Percentiles rank a stretch among this genome's conserved stretches.
phyloP scores from a whole-genome alignment of 2,888 invertebrate genomes.

The Hymenopus coronatus region DNA sequence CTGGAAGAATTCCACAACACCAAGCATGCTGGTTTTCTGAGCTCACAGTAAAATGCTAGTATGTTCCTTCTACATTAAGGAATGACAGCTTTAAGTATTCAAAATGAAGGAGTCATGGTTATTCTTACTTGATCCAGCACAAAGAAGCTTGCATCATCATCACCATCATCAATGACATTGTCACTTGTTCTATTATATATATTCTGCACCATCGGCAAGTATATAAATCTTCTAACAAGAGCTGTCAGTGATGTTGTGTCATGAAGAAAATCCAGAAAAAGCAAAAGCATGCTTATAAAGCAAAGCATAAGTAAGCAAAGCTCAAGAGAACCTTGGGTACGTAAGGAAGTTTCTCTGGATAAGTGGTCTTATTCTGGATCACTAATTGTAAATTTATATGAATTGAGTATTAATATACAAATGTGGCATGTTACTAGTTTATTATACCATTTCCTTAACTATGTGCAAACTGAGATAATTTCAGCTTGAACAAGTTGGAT shows the following conservation, averaged over 20 bases:
- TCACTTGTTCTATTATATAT: neutral
- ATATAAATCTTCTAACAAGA: neutral
- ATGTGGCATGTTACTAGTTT: neutral
- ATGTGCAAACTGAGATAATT: neutral
- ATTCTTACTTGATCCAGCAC: neutral
- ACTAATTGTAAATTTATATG: neutral
- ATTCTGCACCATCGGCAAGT: neutral
- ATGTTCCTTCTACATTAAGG: neutral
- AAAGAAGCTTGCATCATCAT: neutral
- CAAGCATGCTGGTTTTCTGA: constrained; percentile 23
- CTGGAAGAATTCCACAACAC: constrained; percentile 18
- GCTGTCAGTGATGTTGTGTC: neutral
- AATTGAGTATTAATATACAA: neutral
- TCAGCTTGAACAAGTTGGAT: neutral
- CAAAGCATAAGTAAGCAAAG: neutral
- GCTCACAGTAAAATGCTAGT: neutral
- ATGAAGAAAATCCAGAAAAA: neutral
- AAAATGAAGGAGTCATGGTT: neutral
- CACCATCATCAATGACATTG: neutral
- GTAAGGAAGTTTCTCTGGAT: neutral
- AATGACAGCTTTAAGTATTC: neutral
- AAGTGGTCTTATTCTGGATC: neutral
- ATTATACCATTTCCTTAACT: neutral
- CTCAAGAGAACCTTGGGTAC: neutral
- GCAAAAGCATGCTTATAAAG: neutral